These are phyloP conservation scores for Nymphalis io DNA, from an alignment of 1,140 invertebrate genomes.

Conservation along the genomic window DNA sequence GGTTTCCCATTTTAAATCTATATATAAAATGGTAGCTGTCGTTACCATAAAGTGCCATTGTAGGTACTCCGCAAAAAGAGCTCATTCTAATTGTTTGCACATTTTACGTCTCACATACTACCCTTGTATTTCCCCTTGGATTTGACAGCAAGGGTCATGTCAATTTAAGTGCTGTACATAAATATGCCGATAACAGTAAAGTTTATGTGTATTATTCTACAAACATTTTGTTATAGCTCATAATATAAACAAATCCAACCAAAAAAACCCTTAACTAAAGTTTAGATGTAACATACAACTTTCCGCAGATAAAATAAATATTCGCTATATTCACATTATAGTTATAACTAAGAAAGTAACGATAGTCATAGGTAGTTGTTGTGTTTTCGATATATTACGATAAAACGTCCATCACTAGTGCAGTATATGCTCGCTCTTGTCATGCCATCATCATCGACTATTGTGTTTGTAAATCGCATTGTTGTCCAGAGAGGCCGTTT, in stretches of 20 bases:
- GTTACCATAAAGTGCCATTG: slow-evolving; percentile 69
- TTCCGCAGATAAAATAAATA: slow-evolving; percentile 6
- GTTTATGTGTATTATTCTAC: background rate
- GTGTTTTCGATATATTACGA: slow-evolving; percentile 13
- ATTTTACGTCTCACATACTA: slow-evolving; percentile 54
- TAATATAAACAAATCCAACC: background rate
- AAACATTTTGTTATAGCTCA: background rate
- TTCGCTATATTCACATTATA: slow-evolving; percentile 9
- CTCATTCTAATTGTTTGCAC: slow-evolving; percentile 76
- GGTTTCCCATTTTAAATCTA: slow-evolving; percentile 38
- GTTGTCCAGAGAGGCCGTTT: slow-evolving; percentile 59
- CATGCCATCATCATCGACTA: slow-evolving; percentile 41
- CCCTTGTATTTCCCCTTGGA: slow-evolving; percentile 29
- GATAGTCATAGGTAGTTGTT: slow-evolving; percentile 14
- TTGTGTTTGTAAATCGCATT: slow-evolving; percentile 57
- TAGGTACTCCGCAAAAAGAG: slow-evolving; percentile 62
- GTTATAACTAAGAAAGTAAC: slow-evolving; percentile 9
- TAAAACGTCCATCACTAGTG: slow-evolving; percentile 28
- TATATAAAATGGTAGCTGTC: slow-evolving; percentile 62
- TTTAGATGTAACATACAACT: background rate
- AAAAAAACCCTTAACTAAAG: no score
- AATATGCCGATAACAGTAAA: slow-evolving; percentile 16
- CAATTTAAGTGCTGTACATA: slow-evolving; percentile 17
- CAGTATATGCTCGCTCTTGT: slow-evolving; percentile 33
- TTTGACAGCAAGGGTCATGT: slow-evolving; percentile 33